phyloP scores from a whole-genome alignment of 2,113 vertebrate genomes.

The Craseonycteris thonglongyai region DNA sequence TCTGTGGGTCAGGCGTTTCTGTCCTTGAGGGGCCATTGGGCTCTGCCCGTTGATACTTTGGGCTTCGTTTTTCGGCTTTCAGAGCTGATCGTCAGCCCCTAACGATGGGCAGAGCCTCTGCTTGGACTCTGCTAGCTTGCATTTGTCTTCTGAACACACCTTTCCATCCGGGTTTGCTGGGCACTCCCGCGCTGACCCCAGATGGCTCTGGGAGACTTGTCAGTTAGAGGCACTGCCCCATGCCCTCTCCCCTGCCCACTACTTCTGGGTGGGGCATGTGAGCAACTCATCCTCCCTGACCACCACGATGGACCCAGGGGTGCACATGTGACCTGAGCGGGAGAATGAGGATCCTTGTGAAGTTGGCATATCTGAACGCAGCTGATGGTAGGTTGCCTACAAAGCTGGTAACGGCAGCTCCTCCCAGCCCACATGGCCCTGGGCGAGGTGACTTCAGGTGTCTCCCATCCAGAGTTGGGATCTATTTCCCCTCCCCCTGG shows the following conservation, averaged over 20 bases:
- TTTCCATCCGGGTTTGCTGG: background rate
- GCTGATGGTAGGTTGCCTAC: background rate
- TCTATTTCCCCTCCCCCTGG: background rate
- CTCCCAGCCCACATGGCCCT: background rate
- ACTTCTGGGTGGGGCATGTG: background rate
- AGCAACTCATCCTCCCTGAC: background rate
- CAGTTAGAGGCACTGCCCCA: background rate
- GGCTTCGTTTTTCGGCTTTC: background rate
- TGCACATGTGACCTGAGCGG: background rate
- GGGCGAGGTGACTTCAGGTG: background rate
- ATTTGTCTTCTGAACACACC: background rate
- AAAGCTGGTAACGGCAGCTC: background rate
- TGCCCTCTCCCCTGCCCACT: background rate
- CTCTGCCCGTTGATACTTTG: background rate
- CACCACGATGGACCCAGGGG: no score
- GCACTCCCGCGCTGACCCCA: background rate
- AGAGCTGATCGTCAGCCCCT: no score
- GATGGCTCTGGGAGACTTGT: background rate
- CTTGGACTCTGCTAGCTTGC: background rate
- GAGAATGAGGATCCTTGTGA: background rate
- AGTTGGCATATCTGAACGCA: background rate
- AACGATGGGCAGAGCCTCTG: background rate
- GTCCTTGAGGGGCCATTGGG: background rate
- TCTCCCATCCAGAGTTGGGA: background rate
- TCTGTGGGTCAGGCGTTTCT: no score